Evolutionary conservation across 2,113 vertebrate species (phyloP).

Genomic region (Notothenia coriiceps): DNA sequence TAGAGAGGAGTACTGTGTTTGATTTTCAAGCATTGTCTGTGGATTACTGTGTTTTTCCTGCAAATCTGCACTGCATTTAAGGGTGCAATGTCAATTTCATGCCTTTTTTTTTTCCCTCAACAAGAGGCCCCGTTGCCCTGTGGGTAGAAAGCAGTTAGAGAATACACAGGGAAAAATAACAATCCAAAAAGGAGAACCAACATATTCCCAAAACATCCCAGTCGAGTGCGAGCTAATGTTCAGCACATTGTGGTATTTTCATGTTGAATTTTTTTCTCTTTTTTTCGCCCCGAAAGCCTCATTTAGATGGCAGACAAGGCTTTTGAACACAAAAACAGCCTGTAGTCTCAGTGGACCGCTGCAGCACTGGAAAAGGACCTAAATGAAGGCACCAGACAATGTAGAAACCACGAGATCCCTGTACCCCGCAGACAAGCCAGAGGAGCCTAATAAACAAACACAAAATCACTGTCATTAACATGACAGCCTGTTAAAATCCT

Average conservation of each 20-base stretch:
- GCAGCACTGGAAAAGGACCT: conserved; percentile 66
- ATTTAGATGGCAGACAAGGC: conserved; percentile 78
- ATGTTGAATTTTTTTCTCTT: conserved; percentile 54
- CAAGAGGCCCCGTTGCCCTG: conserved; percentile 69
- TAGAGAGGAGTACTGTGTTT: conserved; percentile 45
- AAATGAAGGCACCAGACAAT: conserved; percentile 77
- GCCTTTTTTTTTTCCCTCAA: conserved; percentile 62
- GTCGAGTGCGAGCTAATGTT: conserved; percentile 69
- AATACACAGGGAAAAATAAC: conserved; percentile 73
- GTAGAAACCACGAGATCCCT: conserved; percentile 55
- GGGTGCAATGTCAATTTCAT: conserved; percentile 83
- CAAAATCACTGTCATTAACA: conserved; percentile 72
- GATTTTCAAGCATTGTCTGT: conserved; percentile 69
- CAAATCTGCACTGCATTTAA: conserved; percentile 74
- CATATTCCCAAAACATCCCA: conserved; percentile 73
- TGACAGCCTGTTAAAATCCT: conserved; percentile 30
- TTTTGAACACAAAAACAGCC: conserved; percentile 72
- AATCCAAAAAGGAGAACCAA: conserved; percentile 64
- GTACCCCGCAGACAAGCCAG: conserved; percentile 68
- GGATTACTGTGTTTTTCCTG: conserved; percentile 76
- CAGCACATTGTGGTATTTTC: conserved; percentile 72
- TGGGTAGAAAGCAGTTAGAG: conserved; percentile 76
- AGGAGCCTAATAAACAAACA: conserved; percentile 76
- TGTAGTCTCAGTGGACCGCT: conserved; percentile 71
- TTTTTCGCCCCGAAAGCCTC: conserved; percentile 71